These are phyloP conservation scores for Chironomus striatipennis DNA, from an alignment of 1,140 invertebrate genomes.

Conservation along the genomic window DNA sequence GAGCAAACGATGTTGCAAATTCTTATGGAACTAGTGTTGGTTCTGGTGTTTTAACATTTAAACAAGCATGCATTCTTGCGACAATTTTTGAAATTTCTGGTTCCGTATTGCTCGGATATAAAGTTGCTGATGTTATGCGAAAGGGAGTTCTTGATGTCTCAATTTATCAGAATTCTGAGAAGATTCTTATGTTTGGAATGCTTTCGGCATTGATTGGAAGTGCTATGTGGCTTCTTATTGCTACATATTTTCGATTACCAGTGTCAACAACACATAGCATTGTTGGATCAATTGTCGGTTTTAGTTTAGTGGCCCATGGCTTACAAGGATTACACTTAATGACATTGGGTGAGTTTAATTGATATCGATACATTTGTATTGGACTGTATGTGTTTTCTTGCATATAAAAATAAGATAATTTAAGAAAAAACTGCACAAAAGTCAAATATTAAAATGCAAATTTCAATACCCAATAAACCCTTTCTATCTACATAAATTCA, in stretches of 20 bases:
- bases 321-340: slow-evolving; percentile 75
- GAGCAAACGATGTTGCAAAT: slow-evolving; percentile 98
- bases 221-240: slow-evolving; percentile 86
- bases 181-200: slow-evolving; percentile 87
- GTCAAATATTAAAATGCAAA: no score
- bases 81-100: slow-evolving; percentile 92
- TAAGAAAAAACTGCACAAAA: no score
- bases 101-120: slow-evolving; percentile 78
- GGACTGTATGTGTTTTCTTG: no score
- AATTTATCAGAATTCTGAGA: slow-evolving; percentile 59
- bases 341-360: slow-evolving; percentile 50
- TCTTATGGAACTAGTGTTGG: slow-evolving; percentile 97
- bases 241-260: slow-evolving; percentile 91
- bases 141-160: slow-evolving; percentile 91
- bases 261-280: slow-evolving; percentile 98
- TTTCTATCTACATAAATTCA: neutral
- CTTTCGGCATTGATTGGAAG: slow-evolving; percentile 81
- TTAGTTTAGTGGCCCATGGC: slow-evolving; percentile 87
- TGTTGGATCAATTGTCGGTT: slow-evolving; percentile 96
- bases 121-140: slow-evolving; percentile 98
- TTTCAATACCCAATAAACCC: no score
- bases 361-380: no score
- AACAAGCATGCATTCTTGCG: slow-evolving; percentile 87
- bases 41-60: slow-evolving; percentile 87
- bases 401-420: no score